Conservation (phyloP, 2,888 invertebrate genomes). For the Mystacides longicornis region DNA sequence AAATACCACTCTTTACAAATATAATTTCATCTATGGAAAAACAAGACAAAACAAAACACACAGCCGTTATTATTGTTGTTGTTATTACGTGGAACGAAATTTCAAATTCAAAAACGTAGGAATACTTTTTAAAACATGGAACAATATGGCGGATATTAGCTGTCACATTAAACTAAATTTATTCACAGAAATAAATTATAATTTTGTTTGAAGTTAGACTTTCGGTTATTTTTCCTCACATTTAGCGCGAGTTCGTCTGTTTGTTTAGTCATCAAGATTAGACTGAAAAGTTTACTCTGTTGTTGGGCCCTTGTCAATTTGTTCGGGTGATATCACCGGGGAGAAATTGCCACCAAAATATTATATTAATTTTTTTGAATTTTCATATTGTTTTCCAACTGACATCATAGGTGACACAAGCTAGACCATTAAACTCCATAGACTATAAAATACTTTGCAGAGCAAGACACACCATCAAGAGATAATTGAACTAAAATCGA, state of each 20-base stretch:
- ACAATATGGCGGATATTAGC: constrained; percentile 1
- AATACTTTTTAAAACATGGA: neutral
- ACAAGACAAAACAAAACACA: neutral
- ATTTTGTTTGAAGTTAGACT: neutral
- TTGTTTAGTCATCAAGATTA: constrained; percentile 12
- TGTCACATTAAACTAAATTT: neutral
- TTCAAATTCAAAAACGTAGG: neutral
- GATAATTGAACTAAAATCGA: too few relatives aligned
- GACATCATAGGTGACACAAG: too few relatives aligned
- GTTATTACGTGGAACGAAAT: neutral
- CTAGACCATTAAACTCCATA: too few relatives aligned
- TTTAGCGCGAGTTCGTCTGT: constrained; percentile 3
- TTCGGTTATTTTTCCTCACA: neutral
- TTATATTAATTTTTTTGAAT: too few relatives aligned
- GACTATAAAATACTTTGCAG: too few relatives aligned
- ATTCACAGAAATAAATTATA: neutral
- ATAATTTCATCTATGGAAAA: constrained; percentile 1
- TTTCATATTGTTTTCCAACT: too few relatives aligned
- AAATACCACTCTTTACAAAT: neutral
- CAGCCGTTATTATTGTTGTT: neutral
- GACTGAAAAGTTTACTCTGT: constrained; percentile 8
- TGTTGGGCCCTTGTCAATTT: constrained; percentile 17
- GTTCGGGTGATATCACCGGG: too few relatives aligned
- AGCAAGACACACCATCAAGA: too few relatives aligned
- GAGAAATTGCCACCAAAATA: too few relatives aligned